phyloP scores from a whole-genome alignment of 35 echinoderm and acorn worm species.

The Ophiothrix spiculata region DNA sequence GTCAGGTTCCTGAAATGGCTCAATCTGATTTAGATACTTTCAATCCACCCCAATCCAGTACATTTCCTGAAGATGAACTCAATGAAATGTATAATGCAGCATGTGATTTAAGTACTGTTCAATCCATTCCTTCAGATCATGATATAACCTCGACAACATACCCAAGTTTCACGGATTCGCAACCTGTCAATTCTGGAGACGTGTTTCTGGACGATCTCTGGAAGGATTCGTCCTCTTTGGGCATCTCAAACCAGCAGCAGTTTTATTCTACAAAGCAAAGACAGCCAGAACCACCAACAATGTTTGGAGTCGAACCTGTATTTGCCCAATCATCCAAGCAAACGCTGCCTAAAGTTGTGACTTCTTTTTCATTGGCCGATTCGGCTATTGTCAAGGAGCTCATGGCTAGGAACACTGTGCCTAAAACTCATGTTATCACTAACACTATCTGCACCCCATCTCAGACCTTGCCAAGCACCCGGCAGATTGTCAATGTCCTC shows the following conservation, averaged over 20 bases:
- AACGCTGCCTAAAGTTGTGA: not conserved
- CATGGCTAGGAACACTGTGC: not conserved
- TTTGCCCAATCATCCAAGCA: not conserved
- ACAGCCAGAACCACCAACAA: not conserved
- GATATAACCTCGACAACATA: not conserved
- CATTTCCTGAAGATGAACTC: not conserved
- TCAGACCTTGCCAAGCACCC: not conserved
- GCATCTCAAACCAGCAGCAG: not conserved
- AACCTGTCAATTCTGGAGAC: not conserved
- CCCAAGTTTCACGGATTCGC: not conserved
- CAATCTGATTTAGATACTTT: not conserved
- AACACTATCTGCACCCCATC: not conserved
- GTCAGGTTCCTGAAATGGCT: not conserved
- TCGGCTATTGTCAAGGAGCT: conserved; percentile 5
- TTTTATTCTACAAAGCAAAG: not conserved
- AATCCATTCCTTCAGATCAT: not conserved
- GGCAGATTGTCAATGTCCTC: conserved; percentile 24
- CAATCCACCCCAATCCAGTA: not conserved
- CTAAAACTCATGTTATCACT: not conserved
- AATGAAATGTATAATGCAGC: not conserved
- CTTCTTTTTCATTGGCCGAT: not conserved
- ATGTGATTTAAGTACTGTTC: not conserved
- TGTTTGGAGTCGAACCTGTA: conserved; percentile 9
- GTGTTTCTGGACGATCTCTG: not conserved
- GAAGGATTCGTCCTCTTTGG: not conserved